Base-by-base conservation (phyloP, 30 jellyfish, hydroid and myxozoan species). In the Cassiopea xamachana region DNA sequence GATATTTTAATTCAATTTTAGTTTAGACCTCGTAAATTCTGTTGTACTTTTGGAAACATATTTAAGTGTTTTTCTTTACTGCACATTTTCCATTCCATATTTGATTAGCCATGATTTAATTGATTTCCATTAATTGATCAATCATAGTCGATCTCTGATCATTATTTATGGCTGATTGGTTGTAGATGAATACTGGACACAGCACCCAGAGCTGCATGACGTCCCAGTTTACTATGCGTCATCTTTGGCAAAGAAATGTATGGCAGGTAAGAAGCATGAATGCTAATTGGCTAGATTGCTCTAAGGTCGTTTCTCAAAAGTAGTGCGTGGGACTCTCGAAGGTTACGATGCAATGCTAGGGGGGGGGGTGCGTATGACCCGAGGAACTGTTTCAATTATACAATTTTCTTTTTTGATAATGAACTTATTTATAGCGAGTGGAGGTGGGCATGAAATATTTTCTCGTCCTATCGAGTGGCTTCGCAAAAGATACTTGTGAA, bases 181-280 rank as follows among this genome's bases (percentile, higher is more conserved):
- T 73, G 15, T 76, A 90, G 99, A 97, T 78, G 99, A 97, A 75
- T 97, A 93, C 75, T 97, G 99, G 99, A 93, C 89, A 49, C 97
- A 93, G 64, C 98, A 97, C 82, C 98, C 98, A 5, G 98, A 93
- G 73, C 89, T 97, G 47, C 98, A 93, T 67, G 99, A 93, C 60
- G 98, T 97, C 46, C 99, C 99, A 43, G 95, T 93, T 47, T 97
- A 93, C 82, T 97, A 97, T 78, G 99, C 99, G 1, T 97, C 99
- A 39, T 93, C 98, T 1, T 83, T 97, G 51, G 99, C 99, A 19
- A 97, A 93, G 87, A 97, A 97, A 76, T 97, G 99, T 73, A 93
- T 97, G 99, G 98, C 98, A 62, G 98, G 98, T 93, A 81, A 48
- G 83, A 47, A 4, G 27, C 55, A 5, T 15, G 43, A 67, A 14